These are phyloP conservation scores for Rafetus swinhoei DNA, from an alignment of 2,113 vertebrate species.

Conservation along the genomic window DNA sequence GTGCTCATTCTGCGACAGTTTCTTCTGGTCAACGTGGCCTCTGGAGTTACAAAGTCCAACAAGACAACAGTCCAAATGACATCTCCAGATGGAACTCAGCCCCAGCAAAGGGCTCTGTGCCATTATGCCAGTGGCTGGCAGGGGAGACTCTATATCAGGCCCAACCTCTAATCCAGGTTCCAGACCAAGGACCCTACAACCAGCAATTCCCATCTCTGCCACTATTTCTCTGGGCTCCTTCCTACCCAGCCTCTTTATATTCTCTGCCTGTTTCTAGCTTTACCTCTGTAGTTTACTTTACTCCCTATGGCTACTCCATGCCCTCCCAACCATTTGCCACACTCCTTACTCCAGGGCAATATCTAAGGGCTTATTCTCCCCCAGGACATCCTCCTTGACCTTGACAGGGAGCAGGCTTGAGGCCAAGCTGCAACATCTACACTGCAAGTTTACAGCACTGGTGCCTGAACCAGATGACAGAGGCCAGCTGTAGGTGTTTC, in stretches of 20 bases:
- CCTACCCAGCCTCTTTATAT: neutral
- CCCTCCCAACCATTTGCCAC: neutral
- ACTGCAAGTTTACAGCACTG: neutral
- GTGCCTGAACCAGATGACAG: neutral
- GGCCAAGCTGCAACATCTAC: neutral
- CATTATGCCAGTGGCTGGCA: neutral
- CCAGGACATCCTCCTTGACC: neutral
- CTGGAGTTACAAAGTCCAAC: neutral
- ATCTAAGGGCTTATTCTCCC: neutral
- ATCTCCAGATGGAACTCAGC: neutral
- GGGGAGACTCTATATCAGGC: neutral
- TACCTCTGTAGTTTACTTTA: neutral
- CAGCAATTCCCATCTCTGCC: neutral
- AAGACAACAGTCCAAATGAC: neutral
- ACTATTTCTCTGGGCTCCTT: neutral
- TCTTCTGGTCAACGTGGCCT: neutral
- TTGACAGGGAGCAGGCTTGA: neutral
- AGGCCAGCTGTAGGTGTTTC: neutral
- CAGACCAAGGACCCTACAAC: neutral
- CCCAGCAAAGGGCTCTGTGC: neutral
- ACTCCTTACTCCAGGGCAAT: neutral
- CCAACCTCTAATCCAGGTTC: neutral
- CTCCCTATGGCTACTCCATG: neutral
- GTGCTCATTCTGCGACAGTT: neutral
- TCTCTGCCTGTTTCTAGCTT: neutral